These are phyloP conservation scores for Microtus ochrogaster DNA, from an alignment of 2,113 vertebrate species.

Conservation along the genomic window DNA sequence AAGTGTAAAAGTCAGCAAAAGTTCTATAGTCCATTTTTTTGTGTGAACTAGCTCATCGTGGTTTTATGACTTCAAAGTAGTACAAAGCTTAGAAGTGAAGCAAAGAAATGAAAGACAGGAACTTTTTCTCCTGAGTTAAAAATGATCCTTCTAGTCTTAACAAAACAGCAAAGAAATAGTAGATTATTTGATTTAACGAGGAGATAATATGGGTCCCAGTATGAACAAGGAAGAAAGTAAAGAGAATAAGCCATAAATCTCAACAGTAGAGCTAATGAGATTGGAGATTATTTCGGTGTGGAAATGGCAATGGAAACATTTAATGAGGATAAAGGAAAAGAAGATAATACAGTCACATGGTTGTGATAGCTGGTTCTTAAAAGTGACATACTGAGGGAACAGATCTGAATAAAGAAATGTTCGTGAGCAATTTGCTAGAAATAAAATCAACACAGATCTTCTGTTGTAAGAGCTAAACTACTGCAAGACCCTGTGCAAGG, in stretches of 20 bases:
- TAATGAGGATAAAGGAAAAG: not conserved
- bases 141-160: not conserved
- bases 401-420: slow-evolving; percentile 56
- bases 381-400: slow-evolving; percentile 51
- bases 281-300: not conserved
- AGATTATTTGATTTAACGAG: not conserved
- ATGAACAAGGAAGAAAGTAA: not conserved
- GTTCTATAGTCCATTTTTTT: slow-evolving; percentile 8
- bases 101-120: not conserved
- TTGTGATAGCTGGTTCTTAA: not conserved
- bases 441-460: slow-evolving; percentile 29
- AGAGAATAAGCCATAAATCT: slow-evolving; percentile 31
- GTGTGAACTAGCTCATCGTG: not conserved
- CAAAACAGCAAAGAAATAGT: not conserved
- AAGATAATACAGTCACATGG: not conserved
- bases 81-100: not conserved
- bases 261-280: not conserved
- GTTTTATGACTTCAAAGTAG: slow-evolving; percentile 46
- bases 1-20: slow-evolving; percentile 9
- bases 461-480: slow-evolving; percentile 52
- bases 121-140: not conserved
- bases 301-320: not conserved
- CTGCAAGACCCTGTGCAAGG: slow-evolving; percentile 10
- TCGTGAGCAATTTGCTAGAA: slow-evolving; percentile 56
- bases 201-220: not conserved